A percentile compares a stretch with the other conserved stretches of the same genome.
phyloP scores from a whole-genome alignment of 2,888 invertebrate species.

The Sicus ferrugineus region DNA sequence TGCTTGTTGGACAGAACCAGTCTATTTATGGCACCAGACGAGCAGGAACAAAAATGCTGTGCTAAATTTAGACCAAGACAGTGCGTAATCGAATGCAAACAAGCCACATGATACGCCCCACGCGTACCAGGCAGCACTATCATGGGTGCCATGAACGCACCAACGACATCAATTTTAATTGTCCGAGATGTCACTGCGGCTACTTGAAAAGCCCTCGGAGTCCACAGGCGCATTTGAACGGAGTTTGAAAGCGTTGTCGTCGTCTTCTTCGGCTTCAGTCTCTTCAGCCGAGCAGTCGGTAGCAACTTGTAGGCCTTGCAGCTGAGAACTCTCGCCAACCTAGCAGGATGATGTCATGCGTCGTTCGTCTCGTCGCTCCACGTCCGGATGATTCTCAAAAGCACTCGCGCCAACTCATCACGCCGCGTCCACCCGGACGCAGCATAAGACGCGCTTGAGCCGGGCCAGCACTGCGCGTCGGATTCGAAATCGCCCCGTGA shows the following conservation, averaged over 20 bases:
- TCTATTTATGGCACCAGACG: conserved; percentile 16
- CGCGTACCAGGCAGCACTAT: conserved; percentile 37
- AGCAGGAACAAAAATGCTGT: background rate
- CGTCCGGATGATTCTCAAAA: conserved; percentile 34
- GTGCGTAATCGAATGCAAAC: conserved; percentile 37
- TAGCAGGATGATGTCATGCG: conserved; percentile 38
- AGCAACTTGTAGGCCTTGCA: conserved; percentile 26
- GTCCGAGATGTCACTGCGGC: conserved; percentile 34
- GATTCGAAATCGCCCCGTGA: conserved; percentile 40
- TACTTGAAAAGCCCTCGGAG: conserved; percentile 30
- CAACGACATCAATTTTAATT: conserved; percentile 32
- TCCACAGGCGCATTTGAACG: conserved; percentile 12
- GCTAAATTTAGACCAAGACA: conserved; percentile 34
- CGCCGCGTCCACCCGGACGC: too few relatives aligned
- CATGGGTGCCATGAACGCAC: conserved; percentile 27
- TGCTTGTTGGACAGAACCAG: conserved; percentile 2
- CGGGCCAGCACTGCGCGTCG: background rate
- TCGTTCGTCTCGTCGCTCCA: background rate
- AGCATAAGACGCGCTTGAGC: background rate
- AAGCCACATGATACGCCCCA: conserved; percentile 35
- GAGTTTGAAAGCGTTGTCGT: conserved; percentile 8
- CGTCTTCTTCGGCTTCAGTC: conserved; percentile 7
- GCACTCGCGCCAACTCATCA: background rate
- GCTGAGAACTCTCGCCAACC: conserved; percentile 31
- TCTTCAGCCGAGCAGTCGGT: background rate